Evolutionary conservation across 2,113 vertebrate species (phyloP).

Genomic region (Romanogobio albipinnatus): DNA sequence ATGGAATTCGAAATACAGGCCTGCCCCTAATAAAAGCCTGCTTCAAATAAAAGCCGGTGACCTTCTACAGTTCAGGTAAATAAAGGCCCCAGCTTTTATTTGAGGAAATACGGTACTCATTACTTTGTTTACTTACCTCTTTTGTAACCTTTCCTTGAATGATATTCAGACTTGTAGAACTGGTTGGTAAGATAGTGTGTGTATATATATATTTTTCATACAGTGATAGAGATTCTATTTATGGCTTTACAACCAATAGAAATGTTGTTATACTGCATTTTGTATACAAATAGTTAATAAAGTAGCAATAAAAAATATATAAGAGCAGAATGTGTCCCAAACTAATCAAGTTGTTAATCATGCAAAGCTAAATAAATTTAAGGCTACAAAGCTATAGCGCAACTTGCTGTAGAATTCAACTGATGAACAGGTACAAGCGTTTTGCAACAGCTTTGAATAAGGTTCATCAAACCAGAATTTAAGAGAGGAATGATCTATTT

Average conservation of each 20-base stretch:
- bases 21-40: no score
- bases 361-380: not conserved
- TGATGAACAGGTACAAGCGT: not conserved
- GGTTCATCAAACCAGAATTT: not conserved
- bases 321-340: not conserved
- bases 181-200: not conserved
- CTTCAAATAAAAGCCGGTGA: no score
- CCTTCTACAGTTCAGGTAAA: no score
- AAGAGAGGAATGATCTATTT: not conserved
- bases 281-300: not conserved
- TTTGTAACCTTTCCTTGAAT: not conserved
- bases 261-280: not conserved
- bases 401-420: not conserved
- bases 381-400: not conserved
- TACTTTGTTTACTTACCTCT: not conserved
- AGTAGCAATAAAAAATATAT: not conserved
- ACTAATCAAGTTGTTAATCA: not conserved
- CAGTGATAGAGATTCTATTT: not conserved
- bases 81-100: no score
- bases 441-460: not conserved
- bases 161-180: not conserved
- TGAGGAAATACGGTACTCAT: no score
- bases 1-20: no score
- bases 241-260: not conserved
- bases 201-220: not conserved